Percentiles rank a stretch among this genome's conserved stretches.
These are phyloP conservation scores for Siniperca undulata DNA, from an alignment of 2,797 vertebrate genomes.

Conservation along the genomic window DNA sequence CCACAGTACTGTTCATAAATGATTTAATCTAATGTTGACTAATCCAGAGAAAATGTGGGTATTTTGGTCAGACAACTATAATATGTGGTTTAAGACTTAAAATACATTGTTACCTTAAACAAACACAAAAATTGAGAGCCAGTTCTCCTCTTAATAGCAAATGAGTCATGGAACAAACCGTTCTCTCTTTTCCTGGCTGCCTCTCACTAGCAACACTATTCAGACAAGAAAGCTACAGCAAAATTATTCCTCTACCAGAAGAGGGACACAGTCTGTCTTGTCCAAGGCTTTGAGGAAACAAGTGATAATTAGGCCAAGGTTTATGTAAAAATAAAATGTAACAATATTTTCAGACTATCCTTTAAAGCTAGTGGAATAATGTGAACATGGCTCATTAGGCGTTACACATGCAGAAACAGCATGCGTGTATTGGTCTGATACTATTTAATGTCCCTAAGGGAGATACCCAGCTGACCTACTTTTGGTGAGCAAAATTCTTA, in stretches of 20 bases:
- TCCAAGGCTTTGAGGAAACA: slow-evolving; percentile 2
- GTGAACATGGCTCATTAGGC: slow-evolving; percentile 65
- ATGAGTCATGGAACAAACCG: slow-evolving; percentile 71
- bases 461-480: slow-evolving; percentile 86
- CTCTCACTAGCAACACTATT: slow-evolving; percentile 43
- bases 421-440: slow-evolving; percentile 67
- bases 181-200: slow-evolving; percentile 56
- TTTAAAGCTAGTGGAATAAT: slow-evolving; percentile 35
- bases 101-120: slow-evolving; percentile 39
- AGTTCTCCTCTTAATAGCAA: slow-evolving; percentile 53
- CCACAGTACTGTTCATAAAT: slow-evolving; percentile 42
- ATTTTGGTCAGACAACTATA: slow-evolving; percentile 30
- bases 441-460: slow-evolving; percentile 80
- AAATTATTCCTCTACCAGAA: slow-evolving; percentile 28
- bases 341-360: neutral
- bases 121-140: slow-evolving; percentile 43
- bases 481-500: slow-evolving; percentile 79
- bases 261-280: neutral
- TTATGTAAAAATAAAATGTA: slow-evolving; percentile 27
- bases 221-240: slow-evolving; percentile 33
- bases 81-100: slow-evolving; percentile 35
- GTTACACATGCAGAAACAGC: slow-evolving; percentile 74
- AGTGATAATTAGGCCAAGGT: neutral
- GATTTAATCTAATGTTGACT: slow-evolving; percentile 27
- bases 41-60: slow-evolving; percentile 27